Evolutionary conservation across 2,113 vertebrate genomes (phyloP).

Genomic region (Columba livia): DNA sequence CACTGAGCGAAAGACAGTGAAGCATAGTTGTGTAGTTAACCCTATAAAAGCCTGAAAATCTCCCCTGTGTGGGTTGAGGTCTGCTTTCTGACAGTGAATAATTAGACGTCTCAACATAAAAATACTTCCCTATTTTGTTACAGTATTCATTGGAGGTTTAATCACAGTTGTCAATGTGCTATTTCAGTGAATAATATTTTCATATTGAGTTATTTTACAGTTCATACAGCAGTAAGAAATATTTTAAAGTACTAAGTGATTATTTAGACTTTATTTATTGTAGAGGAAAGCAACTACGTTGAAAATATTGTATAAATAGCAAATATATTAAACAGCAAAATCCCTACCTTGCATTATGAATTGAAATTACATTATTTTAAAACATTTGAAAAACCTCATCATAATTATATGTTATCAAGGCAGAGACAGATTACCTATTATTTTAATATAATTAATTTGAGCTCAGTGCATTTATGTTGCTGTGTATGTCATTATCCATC

Average conservation of each 20-base stretch:
- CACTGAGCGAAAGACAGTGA: neutral
- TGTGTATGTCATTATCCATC: slow-evolving; percentile 56
- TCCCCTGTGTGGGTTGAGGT: neutral
- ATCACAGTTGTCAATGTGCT: slow-evolving; percentile 65
- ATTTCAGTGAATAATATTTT: slow-evolving; percentile 56
- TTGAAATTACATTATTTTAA: slow-evolving; percentile 68
- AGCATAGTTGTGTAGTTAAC: neutral
- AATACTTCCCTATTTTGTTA: slow-evolving; percentile 56
- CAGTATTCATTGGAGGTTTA: slow-evolving; percentile 52
- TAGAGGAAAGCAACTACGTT: slow-evolving; percentile 62
- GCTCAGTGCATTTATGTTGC: slow-evolving; percentile 49
- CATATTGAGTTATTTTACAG: slow-evolving; percentile 57
- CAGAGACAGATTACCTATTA: slow-evolving; percentile 64
- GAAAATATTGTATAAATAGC: slow-evolving; percentile 72
- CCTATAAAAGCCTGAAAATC: neutral
- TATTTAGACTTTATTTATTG: slow-evolving; percentile 59
- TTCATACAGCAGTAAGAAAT: slow-evolving; percentile 54
- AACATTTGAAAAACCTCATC: slow-evolving; percentile 60
- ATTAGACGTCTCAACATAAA: slow-evolving; percentile 34
- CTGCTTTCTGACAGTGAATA: slow-evolving; percentile 31
- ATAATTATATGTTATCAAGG: slow-evolving; percentile 72
- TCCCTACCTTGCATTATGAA: slow-evolving; percentile 46
- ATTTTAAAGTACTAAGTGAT: slow-evolving; percentile 39
- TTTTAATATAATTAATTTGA: slow-evolving; percentile 70
- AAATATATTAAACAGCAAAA: slow-evolving; percentile 58